Percentiles rank a stretch among this genome's conserved stretches.
These are phyloP conservation scores for Chondrilla cf. caribensis DNA, from an alignment of 37 sponge, comb jelly and placozoan genomes.

Conservation along the genomic window DNA sequence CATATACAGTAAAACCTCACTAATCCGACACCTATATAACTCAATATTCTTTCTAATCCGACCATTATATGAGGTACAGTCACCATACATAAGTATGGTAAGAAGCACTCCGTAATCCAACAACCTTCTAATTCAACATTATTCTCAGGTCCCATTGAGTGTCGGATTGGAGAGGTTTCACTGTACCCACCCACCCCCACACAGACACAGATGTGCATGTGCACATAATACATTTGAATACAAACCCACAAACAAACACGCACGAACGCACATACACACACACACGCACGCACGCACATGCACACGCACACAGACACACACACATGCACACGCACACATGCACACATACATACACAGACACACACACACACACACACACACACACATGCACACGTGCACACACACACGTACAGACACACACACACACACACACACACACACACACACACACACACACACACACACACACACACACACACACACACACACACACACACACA, in stretches of 20 bases:
- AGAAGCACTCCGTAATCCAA: no score
- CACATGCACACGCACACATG: background rate
- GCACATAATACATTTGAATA: background rate
- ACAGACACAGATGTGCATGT: background rate
- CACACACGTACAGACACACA: background rate
- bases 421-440: background rate
- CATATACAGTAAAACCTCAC: no score
- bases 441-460: background rate
- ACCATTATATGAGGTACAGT: no score
- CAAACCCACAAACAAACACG: background rate
- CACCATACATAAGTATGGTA: no score
- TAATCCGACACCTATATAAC: no score
- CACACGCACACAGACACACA: background rate
- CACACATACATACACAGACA: background rate
- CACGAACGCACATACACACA: background rate
- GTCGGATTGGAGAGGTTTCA: no score
- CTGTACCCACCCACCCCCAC: no score
- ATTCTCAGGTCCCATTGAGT: no score
- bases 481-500: background rate
- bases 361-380: conserved; percentile 5
- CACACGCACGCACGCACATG: conserved; percentile 4
- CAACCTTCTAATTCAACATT: no score
- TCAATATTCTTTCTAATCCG: no score
- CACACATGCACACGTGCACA: background rate
- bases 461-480: background rate